phyloP scores from a whole-genome alignment of 1,140 invertebrate genomes.

The Zaprionus vittiger region DNA sequence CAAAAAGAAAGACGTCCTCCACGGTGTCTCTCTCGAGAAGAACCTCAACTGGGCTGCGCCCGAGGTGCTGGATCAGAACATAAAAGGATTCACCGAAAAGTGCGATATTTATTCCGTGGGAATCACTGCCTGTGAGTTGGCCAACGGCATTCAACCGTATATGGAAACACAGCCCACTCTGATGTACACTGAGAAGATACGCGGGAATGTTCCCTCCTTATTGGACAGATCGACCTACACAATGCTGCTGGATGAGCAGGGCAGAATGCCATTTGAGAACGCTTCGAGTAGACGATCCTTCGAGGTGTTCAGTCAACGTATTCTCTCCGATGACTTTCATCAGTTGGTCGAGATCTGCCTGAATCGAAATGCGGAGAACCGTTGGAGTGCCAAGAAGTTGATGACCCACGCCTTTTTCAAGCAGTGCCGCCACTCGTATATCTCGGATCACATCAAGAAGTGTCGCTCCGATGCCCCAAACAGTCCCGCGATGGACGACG shows the following conservation, averaged over 20 bases:
- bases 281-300: slow-evolving; percentile 56
- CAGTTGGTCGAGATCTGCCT: slow-evolving; percentile 89
- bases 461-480: slow-evolving; percentile 28
- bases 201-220: slow-evolving; percentile 90
- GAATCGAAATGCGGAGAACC: slow-evolving; percentile 86
- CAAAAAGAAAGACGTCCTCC: slow-evolving; percentile 88
- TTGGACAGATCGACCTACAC: slow-evolving; percentile 91
- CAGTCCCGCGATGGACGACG: slow-evolving; percentile 1
- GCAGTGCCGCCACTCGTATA: slow-evolving; percentile 84
- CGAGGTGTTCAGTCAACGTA: slow-evolving; percentile 85
- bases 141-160: slow-evolving; percentile 95
- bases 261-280: slow-evolving; percentile 52
- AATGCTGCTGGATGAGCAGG: slow-evolving; percentile 51
- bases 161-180: slow-evolving; percentile 92
- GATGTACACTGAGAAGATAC: slow-evolving; percentile 95
- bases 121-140: slow-evolving; percentile 94
- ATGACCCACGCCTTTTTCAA: slow-evolving; percentile 92
- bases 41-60: slow-evolving; percentile 95
- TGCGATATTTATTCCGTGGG: slow-evolving; percentile 96
- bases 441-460: slow-evolving; percentile 62
- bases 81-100: slow-evolving; percentile 94
- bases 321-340: slow-evolving; percentile 91
- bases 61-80: slow-evolving; percentile 95
- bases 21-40: slow-evolving; percentile 89
- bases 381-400: slow-evolving; percentile 88